Percentiles rank a stretch among this genome's conserved stretches.
Conservation (phyloP, 1,140 invertebrate species). For the Drosophila lowei region DNA sequence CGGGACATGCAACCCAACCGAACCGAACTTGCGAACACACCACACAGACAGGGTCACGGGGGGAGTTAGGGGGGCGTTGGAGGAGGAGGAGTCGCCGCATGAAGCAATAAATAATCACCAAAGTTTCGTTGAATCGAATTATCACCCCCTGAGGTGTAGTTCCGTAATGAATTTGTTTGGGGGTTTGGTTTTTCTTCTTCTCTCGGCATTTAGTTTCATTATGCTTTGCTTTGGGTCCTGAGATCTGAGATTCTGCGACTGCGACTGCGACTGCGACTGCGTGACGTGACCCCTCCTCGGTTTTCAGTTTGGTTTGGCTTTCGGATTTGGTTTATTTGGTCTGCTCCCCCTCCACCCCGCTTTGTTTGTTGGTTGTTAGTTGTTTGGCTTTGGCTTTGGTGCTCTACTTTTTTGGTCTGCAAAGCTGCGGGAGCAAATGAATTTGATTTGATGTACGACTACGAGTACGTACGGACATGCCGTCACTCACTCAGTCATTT, state of each 20-base stretch:
- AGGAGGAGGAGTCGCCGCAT: slow-evolving; percentile 46
- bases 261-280: slow-evolving; percentile 75
- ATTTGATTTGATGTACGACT: slow-evolving; percentile 63
- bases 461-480: slow-evolving; percentile 18
- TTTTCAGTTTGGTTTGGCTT: slow-evolving; percentile 47
- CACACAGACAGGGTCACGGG: neutral
- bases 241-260: slow-evolving; percentile 50
- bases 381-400: slow-evolving; percentile 65
- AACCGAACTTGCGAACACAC: slow-evolving; percentile 15
- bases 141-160: slow-evolving; percentile 80
- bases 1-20: slow-evolving; percentile 11
- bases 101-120: slow-evolving; percentile 81
- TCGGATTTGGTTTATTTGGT: slow-evolving; percentile 13
- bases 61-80: neutral
- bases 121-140: slow-evolving; percentile 81
- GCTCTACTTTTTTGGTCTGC: slow-evolving; percentile 37
- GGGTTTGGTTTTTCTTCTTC: slow-evolving; percentile 51
- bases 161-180: slow-evolving; percentile 81
- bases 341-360: slow-evolving; percentile 22
- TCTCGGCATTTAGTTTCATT: slow-evolving; percentile 74
- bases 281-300: slow-evolving; percentile 52
- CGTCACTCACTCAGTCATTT: slow-evolving; percentile 53
- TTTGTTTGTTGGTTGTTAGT: slow-evolving; percentile 45
- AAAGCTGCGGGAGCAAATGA: slow-evolving; percentile 67
- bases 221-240: slow-evolving; percentile 45